phyloP scores from a whole-genome alignment of 2,888 invertebrate genomes.

The Torymus aiolomorphi region DNA sequence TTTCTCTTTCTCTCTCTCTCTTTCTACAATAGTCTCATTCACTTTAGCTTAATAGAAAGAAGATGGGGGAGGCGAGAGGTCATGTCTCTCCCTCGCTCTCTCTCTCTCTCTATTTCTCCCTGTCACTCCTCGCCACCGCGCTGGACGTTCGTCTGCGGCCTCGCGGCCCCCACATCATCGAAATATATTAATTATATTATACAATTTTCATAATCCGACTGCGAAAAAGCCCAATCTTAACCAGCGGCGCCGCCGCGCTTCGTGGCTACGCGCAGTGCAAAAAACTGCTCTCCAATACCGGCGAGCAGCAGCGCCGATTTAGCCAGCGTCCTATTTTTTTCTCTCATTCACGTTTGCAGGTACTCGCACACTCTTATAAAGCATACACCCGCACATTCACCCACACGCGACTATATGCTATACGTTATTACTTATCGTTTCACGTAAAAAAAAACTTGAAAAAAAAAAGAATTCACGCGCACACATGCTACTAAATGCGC shows the following conservation, averaged over 20 bases:
- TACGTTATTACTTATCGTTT: conserved; percentile 52
- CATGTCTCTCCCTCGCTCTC: no score
- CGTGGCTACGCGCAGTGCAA: conserved; percentile 45
- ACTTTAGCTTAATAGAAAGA: conserved; percentile 14
- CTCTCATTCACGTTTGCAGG: conserved; percentile 36
- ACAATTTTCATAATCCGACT: conserved; percentile 67
- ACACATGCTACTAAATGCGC: neutral
- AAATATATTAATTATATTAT: conserved; percentile 76
- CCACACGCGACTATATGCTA: conserved; percentile 34
- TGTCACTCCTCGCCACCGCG: conserved; percentile 10
- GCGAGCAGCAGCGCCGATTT: conserved; percentile 48
- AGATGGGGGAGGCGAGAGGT: neutral
- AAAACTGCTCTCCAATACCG: conserved; percentile 41
- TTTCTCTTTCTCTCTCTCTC: no score
- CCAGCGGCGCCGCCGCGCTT: conserved; percentile 41
- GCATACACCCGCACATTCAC: conserved; percentile 12
- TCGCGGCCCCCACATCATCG: conserved; percentile 66
- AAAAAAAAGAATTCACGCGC: conserved; percentile 7
- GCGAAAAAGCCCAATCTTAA: conserved; percentile 50
- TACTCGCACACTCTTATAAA: no score
- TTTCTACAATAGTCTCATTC: no score
- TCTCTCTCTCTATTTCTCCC: no score
- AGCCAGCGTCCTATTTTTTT: conserved; percentile 27
- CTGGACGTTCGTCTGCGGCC: conserved; percentile 59
- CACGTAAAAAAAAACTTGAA: conserved; percentile 64